Conservation (phyloP, 2,888 invertebrate genomes). For the Zeuzera pyrina region DNA sequence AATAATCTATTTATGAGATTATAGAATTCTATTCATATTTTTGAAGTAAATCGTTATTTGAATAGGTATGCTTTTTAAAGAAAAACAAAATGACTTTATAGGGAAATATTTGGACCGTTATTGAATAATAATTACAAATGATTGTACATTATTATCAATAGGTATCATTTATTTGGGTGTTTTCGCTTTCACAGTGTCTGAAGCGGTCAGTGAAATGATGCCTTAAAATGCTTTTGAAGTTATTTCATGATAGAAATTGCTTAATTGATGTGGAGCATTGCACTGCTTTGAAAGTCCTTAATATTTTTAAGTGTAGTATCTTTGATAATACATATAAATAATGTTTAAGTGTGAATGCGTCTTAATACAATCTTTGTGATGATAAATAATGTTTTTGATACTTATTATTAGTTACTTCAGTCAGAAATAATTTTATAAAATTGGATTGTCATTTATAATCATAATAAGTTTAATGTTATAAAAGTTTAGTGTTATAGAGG, state of each 20-base stretch:
- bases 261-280: constrained; percentile 44
- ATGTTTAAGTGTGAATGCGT: constrained; percentile 42
- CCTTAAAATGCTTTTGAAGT: constrained; percentile 19
- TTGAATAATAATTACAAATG: too few species aligned
- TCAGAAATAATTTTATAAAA: background rate
- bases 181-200: background rate
- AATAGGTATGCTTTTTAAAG: too few species aligned
- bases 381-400: background rate
- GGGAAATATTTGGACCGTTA: too few species aligned
- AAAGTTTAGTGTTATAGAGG: too few species aligned
- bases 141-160: too few species aligned
- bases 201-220: constrained; percentile 8
- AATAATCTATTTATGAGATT: too few species aligned
- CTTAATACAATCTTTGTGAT: constrained; percentile 37
- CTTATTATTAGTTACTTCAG: background rate
- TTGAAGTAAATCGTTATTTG: too few species aligned
- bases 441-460: too few species aligned
- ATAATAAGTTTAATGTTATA: too few species aligned
- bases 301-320: constrained; percentile 38
- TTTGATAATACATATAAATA: constrained; percentile 37
- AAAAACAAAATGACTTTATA: too few species aligned
- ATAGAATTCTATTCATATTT: too few species aligned
- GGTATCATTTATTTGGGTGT: too few species aligned
- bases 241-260: constrained; percentile 28
- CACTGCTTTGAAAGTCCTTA: constrained; percentile 42